phyloP scores from a whole-genome alignment of 2,797 vertebrate genomes.

The Rhynchotus rufescens region DNA sequence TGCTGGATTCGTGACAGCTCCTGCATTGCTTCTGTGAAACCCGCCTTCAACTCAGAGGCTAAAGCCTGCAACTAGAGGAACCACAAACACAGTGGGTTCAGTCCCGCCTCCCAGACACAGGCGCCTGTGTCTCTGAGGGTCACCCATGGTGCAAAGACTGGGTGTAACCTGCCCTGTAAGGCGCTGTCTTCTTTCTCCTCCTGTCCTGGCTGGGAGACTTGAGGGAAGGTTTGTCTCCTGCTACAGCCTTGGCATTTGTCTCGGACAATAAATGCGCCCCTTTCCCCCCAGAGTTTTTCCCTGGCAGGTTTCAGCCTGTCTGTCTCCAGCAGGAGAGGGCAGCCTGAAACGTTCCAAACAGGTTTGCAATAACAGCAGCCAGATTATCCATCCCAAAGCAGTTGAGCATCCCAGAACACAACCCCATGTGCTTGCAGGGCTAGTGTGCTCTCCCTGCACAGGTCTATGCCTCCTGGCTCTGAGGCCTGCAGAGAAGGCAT shows the following conservation, averaged over 20 bases:
- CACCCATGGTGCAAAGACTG: neutral
- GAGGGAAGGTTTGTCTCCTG: neutral
- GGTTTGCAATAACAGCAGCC: neutral
- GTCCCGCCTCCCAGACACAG: neutral
- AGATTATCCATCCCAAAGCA: slow-evolving; percentile 38
- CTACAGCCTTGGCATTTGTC: slow-evolving; percentile 2
- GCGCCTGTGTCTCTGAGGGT: neutral
- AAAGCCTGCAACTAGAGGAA: slow-evolving; percentile 90
- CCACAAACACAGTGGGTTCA: neutral
- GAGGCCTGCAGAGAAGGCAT: neutral
- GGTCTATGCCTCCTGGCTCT: neutral
- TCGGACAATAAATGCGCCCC: neutral
- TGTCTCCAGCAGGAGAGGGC: neutral
- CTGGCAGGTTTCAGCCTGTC: slow-evolving; percentile 40
- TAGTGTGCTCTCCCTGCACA: neutral
- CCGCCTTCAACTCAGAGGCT: slow-evolving; percentile 91
- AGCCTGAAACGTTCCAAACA: slow-evolving; percentile 27
- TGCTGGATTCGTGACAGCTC: slow-evolving; percentile 89
- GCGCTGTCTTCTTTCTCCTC: slow-evolving; percentile 17
- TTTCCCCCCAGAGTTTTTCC: neutral
- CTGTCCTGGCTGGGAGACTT: neutral
- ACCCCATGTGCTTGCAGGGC: neutral
- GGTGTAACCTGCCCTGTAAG: slow-evolving; percentile 2
- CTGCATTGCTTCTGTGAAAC: slow-evolving; percentile 88
- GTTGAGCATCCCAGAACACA: neutral